A percentile compares a stretch with the other conserved stretches of the same genome.
Conservation (phyloP, 2,113 vertebrate genomes). For the Prietella phreatophila region DNA sequence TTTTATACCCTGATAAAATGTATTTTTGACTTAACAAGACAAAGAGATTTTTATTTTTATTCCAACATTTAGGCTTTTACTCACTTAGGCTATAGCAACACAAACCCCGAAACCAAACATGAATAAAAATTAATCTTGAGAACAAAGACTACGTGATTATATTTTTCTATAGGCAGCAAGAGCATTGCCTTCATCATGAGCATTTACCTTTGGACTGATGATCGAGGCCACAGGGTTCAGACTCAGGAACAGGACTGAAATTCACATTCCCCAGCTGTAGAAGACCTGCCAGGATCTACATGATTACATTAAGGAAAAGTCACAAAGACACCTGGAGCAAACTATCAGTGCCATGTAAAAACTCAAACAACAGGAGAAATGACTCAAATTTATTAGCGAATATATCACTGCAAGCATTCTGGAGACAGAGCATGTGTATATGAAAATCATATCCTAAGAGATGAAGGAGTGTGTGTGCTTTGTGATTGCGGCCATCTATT, state of each 20-base stretch:
- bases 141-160: neutral
- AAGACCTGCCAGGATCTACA: conserved; percentile 83
- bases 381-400: too few species aligned
- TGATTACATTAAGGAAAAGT: neutral
- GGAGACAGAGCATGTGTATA: too few species aligned
- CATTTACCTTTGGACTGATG: conserved; percentile 76
- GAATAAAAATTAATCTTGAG: neutral
- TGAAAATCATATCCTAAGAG: too few species aligned
- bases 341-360: neutral
- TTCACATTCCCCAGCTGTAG: conserved; percentile 86
- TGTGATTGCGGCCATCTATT: too few species aligned
- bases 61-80: neutral
- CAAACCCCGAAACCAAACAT: neutral
- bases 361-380: neutral
- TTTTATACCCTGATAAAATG: neutral
- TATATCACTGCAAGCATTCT: too few species aligned
- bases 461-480: too few species aligned
- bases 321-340: neutral
- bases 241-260: conserved; percentile 76
- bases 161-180: neutral
- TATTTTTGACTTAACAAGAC: neutral
- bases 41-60: neutral
- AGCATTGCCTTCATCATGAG: neutral
- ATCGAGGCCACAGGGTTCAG: conserved; percentile 78
- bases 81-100: neutral